Evolutionary conservation across 1,140 invertebrate species (phyloP).

Genomic region (Anoplolepis gracilipes): DNA sequence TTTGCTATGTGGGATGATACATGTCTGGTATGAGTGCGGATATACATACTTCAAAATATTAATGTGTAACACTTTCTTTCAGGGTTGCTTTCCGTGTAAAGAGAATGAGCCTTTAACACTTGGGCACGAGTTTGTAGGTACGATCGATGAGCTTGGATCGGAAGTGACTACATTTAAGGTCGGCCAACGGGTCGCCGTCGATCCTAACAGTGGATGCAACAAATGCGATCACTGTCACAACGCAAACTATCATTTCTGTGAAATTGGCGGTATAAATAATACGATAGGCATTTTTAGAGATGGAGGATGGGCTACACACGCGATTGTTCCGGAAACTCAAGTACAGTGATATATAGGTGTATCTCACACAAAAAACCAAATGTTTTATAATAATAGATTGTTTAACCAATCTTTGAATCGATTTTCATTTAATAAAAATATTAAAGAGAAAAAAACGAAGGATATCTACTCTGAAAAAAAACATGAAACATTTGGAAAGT

Average conservation of each 20-base stretch:
- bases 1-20: no score
- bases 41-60: no score
- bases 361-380: background rate
- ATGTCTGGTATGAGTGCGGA: no score
- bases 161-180: constrained; percentile 87
- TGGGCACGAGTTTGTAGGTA: constrained; percentile 91
- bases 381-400: background rate
- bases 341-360: constrained; percentile 76
- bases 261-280: constrained; percentile 87
- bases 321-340: constrained; percentile 87
- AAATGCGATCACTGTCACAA: constrained; percentile 87
- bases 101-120: constrained; percentile 86
- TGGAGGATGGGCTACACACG: constrained; percentile 90
- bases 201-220: constrained; percentile 89
- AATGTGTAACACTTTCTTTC: constrained; percentile 52
- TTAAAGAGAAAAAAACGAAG: background rate
- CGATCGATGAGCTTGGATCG: constrained; percentile 87
- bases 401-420: background rate
- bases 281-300: constrained; percentile 89
- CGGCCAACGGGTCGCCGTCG: constrained; percentile 89
- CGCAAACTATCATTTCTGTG: constrained; percentile 88
- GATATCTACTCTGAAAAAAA: no score
- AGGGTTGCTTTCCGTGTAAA: constrained; percentile 89
- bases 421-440: background rate
- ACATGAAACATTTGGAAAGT: no score